Evolutionary conservation across 2,113 vertebrate species (phyloP).

Genomic region (Lagenorhynchus albirostris): DNA sequence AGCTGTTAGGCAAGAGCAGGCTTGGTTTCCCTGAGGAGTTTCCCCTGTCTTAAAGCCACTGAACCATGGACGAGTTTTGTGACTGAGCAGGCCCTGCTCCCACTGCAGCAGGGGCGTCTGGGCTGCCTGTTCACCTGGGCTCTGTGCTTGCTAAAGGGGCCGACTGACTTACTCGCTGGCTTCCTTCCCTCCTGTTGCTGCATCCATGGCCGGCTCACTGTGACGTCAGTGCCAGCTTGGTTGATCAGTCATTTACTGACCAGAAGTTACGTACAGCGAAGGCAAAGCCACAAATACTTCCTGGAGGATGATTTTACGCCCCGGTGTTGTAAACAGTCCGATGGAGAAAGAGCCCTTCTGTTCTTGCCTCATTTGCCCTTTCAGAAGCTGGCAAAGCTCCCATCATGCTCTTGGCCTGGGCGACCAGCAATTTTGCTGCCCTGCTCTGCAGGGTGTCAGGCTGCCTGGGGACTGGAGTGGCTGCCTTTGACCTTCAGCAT

Average conservation of each 20-base stretch:
- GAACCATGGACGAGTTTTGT: neutral
- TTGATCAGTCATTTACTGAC: neutral
- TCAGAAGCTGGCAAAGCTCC: neutral
- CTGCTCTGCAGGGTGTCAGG: neutral
- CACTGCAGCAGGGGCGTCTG: neutral
- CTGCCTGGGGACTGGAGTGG: too few species aligned
- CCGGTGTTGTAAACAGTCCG: neutral
- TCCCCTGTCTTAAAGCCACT: neutral
- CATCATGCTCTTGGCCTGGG: neutral
- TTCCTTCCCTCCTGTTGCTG: neutral
- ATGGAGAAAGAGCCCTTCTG: neutral
- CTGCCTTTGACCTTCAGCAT: neutral
- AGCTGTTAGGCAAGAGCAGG: neutral
- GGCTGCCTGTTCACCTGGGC: neutral
- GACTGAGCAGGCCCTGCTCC: neutral
- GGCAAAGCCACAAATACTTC: neutral
- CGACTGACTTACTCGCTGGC: rapidly evolving
- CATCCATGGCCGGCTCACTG: neutral
- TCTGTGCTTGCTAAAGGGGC: neutral
- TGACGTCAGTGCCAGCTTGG: neutral
- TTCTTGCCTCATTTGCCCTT: neutral
- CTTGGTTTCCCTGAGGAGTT: neutral
- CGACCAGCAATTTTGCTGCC: neutral
- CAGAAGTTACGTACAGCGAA: neutral
- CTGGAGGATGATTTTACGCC: neutral